Evolutionary conservation across 2,797 vertebrate species (phyloP), one percentile per base, ranked within the genome.

Genomic region (Picus viridis): DNA sequence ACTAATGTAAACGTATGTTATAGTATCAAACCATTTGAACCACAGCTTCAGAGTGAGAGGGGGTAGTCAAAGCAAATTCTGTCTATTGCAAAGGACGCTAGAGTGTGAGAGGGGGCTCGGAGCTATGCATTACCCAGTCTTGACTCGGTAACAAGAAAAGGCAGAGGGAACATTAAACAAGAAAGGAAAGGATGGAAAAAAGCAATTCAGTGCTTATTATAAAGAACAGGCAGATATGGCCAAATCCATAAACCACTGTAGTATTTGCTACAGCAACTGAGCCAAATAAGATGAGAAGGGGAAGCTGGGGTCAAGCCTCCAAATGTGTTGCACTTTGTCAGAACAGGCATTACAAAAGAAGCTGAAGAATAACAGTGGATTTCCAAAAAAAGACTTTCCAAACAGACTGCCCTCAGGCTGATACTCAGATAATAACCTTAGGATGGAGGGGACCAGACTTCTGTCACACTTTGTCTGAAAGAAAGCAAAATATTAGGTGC

Each of bases 181-280:
- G 41, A 53, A 34, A 63, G 12, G 32, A 59, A 83, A 65, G 12
- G 6, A 41, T 8, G 5, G 23, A 34, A n/a, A 30, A 63, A 72
- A 90, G 62, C 20, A 68, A 36, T 79, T 76, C 86, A 56, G 51
- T 30, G 56, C 11, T 84, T 69, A 6, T 49, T 58, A 4, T 13
- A 72, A 82, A 63, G 62, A 71, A 47, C 0, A 3, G 54, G 54
- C 62, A 83, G 54, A 80, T 16, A 45, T 4, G 16, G 71, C 71
- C 56, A 90, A 93, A 90, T 14, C 83, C 92, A 85, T 86, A 89
- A 91, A 83, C 80, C 85, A n/a, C 74, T 63, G 59, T 2, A 51
- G 62, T 71, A 63, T 65, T 88, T 88, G 32, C 77, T 67, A 83
- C 75, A 82, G 86, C 81, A 91, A 59, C 12, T 53, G 71, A 86